phyloP scores from a whole-genome alignment of 1,140 invertebrate species.

The Zaprionus camerounensis region DNA sequence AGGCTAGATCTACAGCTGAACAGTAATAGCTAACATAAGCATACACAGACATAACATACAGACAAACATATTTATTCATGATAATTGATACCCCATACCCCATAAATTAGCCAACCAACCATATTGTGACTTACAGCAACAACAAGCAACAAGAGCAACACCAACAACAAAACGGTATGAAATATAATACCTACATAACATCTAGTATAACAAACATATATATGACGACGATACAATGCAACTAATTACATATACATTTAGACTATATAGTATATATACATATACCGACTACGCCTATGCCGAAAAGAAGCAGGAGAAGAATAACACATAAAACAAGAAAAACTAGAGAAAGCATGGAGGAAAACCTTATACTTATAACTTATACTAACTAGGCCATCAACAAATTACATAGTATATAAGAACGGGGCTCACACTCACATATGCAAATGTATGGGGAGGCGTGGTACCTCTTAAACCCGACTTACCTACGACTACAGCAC shows the following conservation, averaged over 20 bases:
- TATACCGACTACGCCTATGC: constrained; percentile 67
- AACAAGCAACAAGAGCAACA: constrained; percentile 36
- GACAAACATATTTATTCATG: constrained; percentile 33
- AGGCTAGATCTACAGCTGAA: constrained; percentile 24
- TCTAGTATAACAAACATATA: neutral
- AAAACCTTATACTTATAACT: constrained; percentile 48
- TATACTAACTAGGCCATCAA: constrained; percentile 72
- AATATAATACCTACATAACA: constrained; percentile 34
- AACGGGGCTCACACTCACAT: constrained; percentile 9
- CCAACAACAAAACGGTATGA: constrained; percentile 51
- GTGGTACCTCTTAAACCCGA: constrained; percentile 20
- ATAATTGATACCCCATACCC: constrained; percentile 52
- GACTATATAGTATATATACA: constrained; percentile 26
- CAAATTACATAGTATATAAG: constrained; percentile 59
- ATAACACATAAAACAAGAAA: constrained; percentile 6
- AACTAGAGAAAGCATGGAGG: constrained; percentile 33
- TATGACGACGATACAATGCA: constrained; percentile 44
- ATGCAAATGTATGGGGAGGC: constrained; percentile 32
- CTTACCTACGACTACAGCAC: constrained; percentile 46
- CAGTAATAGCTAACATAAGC: constrained; percentile 36
- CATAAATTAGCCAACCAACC: constrained; percentile 77
- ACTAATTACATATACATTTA: constrained; percentile 37
- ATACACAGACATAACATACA: constrained; percentile 38
- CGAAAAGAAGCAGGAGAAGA: constrained; percentile 20
- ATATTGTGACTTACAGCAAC: constrained; percentile 76